Percentiles rank a stretch among this genome's conserved stretches.
These are phyloP conservation scores for Rhamphomyia laevipes DNA, from an alignment of 2,888 invertebrate genomes.

Conservation along the genomic window DNA sequence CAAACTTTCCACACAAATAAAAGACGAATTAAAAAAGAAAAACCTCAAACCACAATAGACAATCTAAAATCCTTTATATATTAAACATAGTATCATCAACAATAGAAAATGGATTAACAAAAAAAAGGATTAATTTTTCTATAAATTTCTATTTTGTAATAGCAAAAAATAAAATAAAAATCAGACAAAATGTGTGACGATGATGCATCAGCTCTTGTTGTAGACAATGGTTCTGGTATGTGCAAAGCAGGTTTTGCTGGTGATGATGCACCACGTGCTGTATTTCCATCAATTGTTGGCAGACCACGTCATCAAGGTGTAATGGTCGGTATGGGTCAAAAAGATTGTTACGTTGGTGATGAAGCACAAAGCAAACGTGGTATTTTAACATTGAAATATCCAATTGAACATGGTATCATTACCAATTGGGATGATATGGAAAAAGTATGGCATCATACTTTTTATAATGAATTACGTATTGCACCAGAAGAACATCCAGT, in stretches of 20 bases:
- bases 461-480: constrained; percentile 95
- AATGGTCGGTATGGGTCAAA: constrained; percentile 98
- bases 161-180: constrained; percentile 4
- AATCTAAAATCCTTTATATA: neutral
- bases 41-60: neutral
- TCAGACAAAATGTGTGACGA: constrained; percentile 69
- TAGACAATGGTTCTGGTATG: constrained; percentile 97
- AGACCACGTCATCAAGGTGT: constrained; percentile 87
- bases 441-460: constrained; percentile 98
- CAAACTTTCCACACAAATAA: too few species aligned
- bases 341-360: constrained; percentile 93
- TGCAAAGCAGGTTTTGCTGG: constrained; percentile 96
- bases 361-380: constrained; percentile 96
- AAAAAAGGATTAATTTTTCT: neutral
- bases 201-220: constrained; percentile 84
- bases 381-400: constrained; percentile 91
- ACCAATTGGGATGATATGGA: constrained; percentile 99
- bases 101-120: neutral
- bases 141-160: neutral
- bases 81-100: neutral
- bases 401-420: constrained; percentile 94
- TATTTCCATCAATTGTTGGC: constrained; percentile 90
- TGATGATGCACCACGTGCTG: constrained; percentile 86
- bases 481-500: constrained; percentile 90
- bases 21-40: too few species aligned